A percentile compares a stretch with the other conserved stretches of the same genome.
phyloP scores from a whole-genome alignment of 2,888 invertebrate species.

The Andrena hattorfiana region DNA sequence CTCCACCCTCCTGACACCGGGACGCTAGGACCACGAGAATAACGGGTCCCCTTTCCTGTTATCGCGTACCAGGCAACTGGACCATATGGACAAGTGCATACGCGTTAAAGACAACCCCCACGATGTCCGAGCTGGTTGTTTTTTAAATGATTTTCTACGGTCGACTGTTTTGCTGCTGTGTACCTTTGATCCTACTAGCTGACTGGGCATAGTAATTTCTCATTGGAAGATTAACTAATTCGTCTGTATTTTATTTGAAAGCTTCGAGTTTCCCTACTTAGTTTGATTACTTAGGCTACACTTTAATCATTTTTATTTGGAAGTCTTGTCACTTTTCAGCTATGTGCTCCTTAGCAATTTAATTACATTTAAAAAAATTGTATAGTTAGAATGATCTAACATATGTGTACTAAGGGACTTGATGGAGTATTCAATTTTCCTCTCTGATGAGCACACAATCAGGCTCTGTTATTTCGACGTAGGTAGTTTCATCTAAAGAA shows the following conservation, averaged over 20 bases:
- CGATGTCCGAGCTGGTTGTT: slow-evolving; percentile 45
- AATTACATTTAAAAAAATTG: too few relatives aligned
- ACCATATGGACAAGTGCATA: slow-evolving; percentile 76
- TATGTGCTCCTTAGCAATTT: too few relatives aligned
- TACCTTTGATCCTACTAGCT: slow-evolving; percentile 20
- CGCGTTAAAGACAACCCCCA: slow-evolving; percentile 67
- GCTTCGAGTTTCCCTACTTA: not conserved
- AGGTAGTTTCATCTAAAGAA: too few relatives aligned
- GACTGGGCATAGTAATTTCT: not conserved
- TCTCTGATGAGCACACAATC: too few relatives aligned
- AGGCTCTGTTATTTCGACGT: too few relatives aligned
- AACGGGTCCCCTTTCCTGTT: slow-evolving; percentile 67
- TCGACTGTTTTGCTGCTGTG: slow-evolving; percentile 9
- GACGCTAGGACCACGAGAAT: slow-evolving; percentile 55
- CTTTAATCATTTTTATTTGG: not conserved
- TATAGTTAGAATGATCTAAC: too few relatives aligned
- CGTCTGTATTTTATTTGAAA: not conserved
- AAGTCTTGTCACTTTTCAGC: too few relatives aligned
- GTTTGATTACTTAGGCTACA: not conserved
- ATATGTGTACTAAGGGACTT: not conserved
- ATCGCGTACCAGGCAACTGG: slow-evolving; percentile 69
- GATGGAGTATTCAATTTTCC: not conserved
- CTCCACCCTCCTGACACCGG: slow-evolving; percentile 70
- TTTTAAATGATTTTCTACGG: slow-evolving; percentile 60
- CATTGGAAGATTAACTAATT: not conserved